Base-by-base conservation (phyloP, 2,113 vertebrate genomes). In the Pelecanus crispus region DNA sequence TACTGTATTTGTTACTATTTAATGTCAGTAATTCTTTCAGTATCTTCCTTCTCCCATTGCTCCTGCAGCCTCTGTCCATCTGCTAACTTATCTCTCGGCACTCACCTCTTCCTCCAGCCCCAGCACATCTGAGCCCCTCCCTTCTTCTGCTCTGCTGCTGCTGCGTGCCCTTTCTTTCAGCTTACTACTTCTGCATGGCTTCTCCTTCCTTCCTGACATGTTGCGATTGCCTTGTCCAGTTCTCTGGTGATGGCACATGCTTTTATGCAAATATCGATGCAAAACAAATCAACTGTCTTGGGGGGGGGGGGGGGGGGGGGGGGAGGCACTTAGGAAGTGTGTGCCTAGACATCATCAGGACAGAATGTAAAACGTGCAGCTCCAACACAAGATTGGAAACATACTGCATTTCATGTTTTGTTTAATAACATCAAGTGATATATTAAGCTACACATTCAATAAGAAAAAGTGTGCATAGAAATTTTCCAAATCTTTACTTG, bases 401-500 rank as follows among this genome's bases (percentile, higher is more conserved):
- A 85, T n/a, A 65, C 81, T 42, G 22, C 0, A 0, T 82, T 92
- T 90, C 58, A 5, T 89, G 71, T 91, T 96, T 88, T 63, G 45
- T 94, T 85, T 95, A 90, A 94, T 91, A 94, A 70, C 58, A 45
- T 6, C 13, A 81, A 81, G 42, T 91, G 84, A 88, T 85, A 28
- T 66, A 86, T 90, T 94, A 66, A 53, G 49, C 90, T 88, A 49
- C 25, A 25, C n/a, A 24, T 85, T 90, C 93, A 94, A n/a, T 96
- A 91, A 94, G 81, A 93, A 95, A 68, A 94, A 80, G 87, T 8
- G 73, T 73, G 85, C 71, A 21, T 6, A 95, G 90, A 93, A 86
- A 77, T 82, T 96, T 96, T 95, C 96, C 87, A 92, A 93, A 66
- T 95, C 84, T 94, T 93, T 93, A 38, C 63, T 82, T 42, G 34